Base-by-base conservation (phyloP, 30 jellyfish, hydroid and myxozoan species). In the Catostylus mosaicus region DNA sequence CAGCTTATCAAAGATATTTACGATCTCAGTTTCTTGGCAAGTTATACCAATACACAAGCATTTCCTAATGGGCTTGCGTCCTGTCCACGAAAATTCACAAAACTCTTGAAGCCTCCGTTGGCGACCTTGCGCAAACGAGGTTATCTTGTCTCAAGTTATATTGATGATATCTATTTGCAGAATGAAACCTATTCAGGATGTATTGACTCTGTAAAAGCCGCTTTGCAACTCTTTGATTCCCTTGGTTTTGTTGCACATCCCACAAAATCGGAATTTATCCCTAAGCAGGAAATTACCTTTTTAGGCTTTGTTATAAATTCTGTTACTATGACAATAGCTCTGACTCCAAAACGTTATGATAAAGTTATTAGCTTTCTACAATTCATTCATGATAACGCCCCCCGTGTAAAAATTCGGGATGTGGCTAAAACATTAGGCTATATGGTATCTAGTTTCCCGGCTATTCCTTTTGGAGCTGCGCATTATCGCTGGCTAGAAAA, bases 161-260 rank as follows among this genome's bases (percentile, higher is more conserved):
- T 83, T 24, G 94, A 83, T 70, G 94, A 83, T 36, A 18, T 83
- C 1, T 73, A 31, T 40, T 1, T 62, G 33, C 74, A 51, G 46
- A 43, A 40, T 12, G 75, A 31, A 36, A 69, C 88, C 33, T 45
- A 37, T 33, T 18, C 30, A 29, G 79, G 59, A 7, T 83, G 87
- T 32, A 19, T 38, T 38, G 7, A 47, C 9, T 10, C 80, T 24
- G 62, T 83, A 4, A 1, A 2, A 18, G 68, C 74, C 23, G 30
- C 94, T 4, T 23, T 83, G 51, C 18, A 56, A 43, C 72, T 0
- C 5, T 60, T 83, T 56, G 81, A 70, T 67, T 45, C 20, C 6
- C 87, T 82, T 22, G 92, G 92, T 3, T 82, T 82, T 64, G 85
- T 67, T 20, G 26, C 65, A 18, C 90, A 80, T 86, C 90, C 84